phyloP scores from a whole-genome alignment of 2,888 invertebrate species.

The Drosophila engyochracea region DNA sequence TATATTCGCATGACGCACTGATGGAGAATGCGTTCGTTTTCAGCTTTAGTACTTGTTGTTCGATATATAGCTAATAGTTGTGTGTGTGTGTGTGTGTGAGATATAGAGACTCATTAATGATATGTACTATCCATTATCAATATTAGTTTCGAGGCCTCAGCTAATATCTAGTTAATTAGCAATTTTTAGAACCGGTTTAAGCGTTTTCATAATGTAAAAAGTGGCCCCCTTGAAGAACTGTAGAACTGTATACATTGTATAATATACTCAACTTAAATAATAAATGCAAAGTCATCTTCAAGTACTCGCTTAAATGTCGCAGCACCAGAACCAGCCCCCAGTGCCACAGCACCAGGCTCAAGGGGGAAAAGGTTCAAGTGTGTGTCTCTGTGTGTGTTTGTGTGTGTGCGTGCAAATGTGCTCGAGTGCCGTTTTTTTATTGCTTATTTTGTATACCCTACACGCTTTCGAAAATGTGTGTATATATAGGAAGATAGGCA shows the following conservation, averaged over 20 bases:
- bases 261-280: slow-evolving; percentile 9
- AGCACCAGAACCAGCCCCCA: not conserved
- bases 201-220: slow-evolving; percentile 9
- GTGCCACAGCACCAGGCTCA: not conserved
- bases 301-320: slow-evolving; percentile 19
- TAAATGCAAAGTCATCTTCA: slow-evolving; percentile 35
- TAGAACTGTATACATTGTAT: not conserved
- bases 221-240: slow-evolving; percentile 1
- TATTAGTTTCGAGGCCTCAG: slow-evolving; percentile 10
- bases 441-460: not conserved
- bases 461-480: not conserved
- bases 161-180: slow-evolving; percentile 18
- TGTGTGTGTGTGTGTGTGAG: no score
- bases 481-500: not conserved
- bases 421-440: not conserved
- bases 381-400: not conserved
- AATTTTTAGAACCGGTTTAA: slow-evolving; percentile 36
- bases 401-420: not conserved
- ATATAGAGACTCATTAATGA: not conserved
- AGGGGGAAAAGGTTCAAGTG: slow-evolving; percentile 18
- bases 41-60: not conserved
- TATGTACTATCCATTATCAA: not conserved
- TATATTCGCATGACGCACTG: slow-evolving; percentile 18
- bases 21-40: not conserved
- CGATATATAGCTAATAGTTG: not conserved